These are phyloP conservation scores for Rhinichthys osculus DNA, from an alignment of 2,797 vertebrate species.

Conservation along the genomic window DNA sequence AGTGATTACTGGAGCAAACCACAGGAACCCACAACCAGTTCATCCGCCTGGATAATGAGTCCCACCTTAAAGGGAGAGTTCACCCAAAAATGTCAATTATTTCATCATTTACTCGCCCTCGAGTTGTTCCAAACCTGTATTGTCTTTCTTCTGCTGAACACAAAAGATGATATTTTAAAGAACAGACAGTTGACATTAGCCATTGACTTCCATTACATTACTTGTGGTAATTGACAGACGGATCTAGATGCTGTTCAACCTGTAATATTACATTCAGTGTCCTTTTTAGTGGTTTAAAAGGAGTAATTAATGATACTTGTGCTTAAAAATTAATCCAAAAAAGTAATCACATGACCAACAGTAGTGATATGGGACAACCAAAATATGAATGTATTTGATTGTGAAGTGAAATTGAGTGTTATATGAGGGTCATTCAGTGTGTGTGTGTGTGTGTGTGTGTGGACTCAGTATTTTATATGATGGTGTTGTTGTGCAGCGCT, in stretches of 20 bases:
- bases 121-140: not conserved
- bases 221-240: not conserved
- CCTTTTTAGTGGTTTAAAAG: not conserved
- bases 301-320: not conserved
- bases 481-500: not conserved
- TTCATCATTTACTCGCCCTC: not conserved
- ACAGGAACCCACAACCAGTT: not conserved
- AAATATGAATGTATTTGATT: not conserved
- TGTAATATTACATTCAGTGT: not conserved
- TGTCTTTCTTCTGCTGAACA: not conserved
- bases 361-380: not conserved
- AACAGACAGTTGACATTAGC: no score
- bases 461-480: not conserved
- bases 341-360: not conserved
- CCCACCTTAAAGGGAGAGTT: not conserved
- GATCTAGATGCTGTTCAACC: not conserved
- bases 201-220: not conserved
- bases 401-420: not conserved
- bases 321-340: no score
- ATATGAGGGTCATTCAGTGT: no score
- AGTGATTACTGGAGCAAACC: not conserved
- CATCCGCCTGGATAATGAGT: not conserved
- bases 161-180: no score
- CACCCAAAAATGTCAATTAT: not conserved
- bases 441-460: not conserved